Base-by-base conservation (phyloP, 2,888 invertebrate species). In the Alcis repandata region DNA sequence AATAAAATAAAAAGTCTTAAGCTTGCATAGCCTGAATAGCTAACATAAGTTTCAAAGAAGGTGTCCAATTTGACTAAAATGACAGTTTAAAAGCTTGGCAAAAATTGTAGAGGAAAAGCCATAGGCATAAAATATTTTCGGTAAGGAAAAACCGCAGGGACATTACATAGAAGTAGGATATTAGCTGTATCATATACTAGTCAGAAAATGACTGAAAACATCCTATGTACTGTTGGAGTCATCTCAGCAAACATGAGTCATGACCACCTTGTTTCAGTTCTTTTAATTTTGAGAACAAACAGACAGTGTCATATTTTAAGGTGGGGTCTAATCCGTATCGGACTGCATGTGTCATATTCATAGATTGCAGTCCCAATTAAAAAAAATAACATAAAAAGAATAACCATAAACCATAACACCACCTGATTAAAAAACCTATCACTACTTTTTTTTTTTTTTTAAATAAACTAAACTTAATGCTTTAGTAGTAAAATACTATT, bases 191-290 rank as follows among this genome's bases (percentile, higher is more conserved):
- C 22, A 53, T n/a, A n/a, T 22, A 2, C 4, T 27, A 22, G 40
- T 27, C 15, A 40, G 53, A 40, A 41, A 20, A 10, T 53, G n/a
- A 22, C 15, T 27, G 10, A 40, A 53, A 11, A 36, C 17, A 36
- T 51, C 19, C 13, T 38, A 36, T n/a, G 13, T 51, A 19, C 15
- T 3, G 19, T 13, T 2, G 3, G 20, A 53, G 27, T 53, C 53
- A 53, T 40, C 53, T 40, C 15, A 27, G 53, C 27, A 48, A 48
- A 38, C 27, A 48, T 57, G 57, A 57, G 22, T 57, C 57, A 54
- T 36, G 1, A 20, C 11, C 8, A 2, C 10, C 2, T 17, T 17
- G 17, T 20, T 13, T 4, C 13, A 41, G 9, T 41, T 3, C 17
- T 13, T n/a, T n/a, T n/a, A 46, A 46, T 19, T 46, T 13, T 10